Evolutionary conservation across 2,797 vertebrate genomes (phyloP), one percentile per base, ranked within the genome.

Genomic region (Knipowitschia caucasica): DNA sequence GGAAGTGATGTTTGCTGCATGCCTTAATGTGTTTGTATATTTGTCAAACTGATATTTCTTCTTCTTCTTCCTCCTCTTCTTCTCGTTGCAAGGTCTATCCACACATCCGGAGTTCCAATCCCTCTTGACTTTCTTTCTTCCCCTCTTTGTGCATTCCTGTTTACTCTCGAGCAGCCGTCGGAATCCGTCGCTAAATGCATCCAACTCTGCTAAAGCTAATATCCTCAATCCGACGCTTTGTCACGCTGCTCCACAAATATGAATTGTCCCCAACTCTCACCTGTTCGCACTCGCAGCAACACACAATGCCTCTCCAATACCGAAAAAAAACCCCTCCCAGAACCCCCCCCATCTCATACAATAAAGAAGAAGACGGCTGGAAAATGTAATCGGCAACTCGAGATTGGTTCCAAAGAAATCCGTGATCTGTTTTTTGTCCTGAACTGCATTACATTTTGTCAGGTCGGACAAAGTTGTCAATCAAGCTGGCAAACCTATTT

Each of bases 401-500:
- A 89, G 85, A 89, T 91, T 89, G 86, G 82, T 64, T 88, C 82
- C 83, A 86, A 83, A 84, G 82, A 84, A 88, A 80, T 82, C 79
- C 76, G 40, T 81, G 82, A 83, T 86, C 77, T 80, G 74, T 87
- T 86, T 89, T 88, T 83, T 85, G 79, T 83, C 87, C 84, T 76
- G 63, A 7, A 67, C 80, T 76, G 83, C 86, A 82, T 86, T 83
- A 84, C 86, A 87, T 88, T 90, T 80, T 88, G 84, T 88, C 82
- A 85, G 83, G 72, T 83, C 40, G 85, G 88, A 90, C 85, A 90
- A 88, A 89, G 89, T 87, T 91, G 89, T 91, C 90, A 91, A 85
- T 90, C 88, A 91, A 81, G 79, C 82, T 69, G 79, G 86, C 81
- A 87, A 89, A 89, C 83, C 86, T 76, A 90, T 91, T 92, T 90